Percentiles rank a stretch among this genome's conserved stretches.
Conservation (phyloP, 2,888 invertebrate genomes). For the Meghimatium bilineatum region DNA sequence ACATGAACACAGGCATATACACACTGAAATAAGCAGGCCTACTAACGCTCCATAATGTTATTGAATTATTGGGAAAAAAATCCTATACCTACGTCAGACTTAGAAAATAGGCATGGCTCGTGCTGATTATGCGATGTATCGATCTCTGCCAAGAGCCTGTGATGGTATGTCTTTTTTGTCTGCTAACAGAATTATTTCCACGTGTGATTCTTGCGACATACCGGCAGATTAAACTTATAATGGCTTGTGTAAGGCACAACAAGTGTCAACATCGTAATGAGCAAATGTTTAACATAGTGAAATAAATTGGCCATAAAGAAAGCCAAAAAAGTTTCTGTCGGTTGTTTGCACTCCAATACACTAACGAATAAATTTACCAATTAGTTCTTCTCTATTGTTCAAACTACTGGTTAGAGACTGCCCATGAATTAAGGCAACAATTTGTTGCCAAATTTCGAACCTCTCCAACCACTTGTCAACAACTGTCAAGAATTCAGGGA, state of each 20-base stretch:
- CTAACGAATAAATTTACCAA: too few species aligned
- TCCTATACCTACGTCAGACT: not conserved
- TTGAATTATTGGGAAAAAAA: not conserved
- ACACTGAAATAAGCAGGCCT: not conserved
- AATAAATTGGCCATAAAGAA: too few species aligned
- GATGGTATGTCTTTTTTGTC: not conserved
- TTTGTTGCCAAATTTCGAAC: too few species aligned
- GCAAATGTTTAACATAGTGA: not conserved
- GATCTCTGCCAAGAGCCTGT: not conserved
- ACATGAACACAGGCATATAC: not conserved
- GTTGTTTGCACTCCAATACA: too few species aligned
- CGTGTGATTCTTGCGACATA: not conserved
- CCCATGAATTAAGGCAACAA: too few species aligned
- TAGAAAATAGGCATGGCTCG: not conserved
- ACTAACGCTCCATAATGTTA: not conserved
- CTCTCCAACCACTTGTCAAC: too few species aligned
- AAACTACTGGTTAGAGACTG: too few species aligned
- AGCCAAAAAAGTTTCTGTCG: too few species aligned
- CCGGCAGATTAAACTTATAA: not conserved
- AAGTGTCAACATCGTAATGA: not conserved
- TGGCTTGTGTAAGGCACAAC: too few species aligned
- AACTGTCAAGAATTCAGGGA: too few species aligned
- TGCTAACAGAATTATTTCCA: conserved; percentile 4
- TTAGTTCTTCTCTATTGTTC: too few species aligned
- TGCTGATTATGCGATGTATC: not conserved